Conservation (phyloP, 1,140 invertebrate species). For the Harlomillsia oculata region DNA sequence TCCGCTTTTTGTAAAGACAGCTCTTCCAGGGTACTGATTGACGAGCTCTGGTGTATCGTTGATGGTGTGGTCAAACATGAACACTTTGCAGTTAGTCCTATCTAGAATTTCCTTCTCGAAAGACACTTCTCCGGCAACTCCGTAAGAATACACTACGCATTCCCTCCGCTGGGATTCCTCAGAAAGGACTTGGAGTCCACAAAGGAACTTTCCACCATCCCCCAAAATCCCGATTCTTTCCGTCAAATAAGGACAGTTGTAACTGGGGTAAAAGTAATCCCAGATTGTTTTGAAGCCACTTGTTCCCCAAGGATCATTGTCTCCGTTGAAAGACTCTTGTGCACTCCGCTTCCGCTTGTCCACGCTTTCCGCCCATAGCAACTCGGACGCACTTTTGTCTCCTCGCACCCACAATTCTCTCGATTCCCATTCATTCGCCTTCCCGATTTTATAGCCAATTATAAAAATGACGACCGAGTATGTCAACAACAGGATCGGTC, state of each 20-base stretch:
- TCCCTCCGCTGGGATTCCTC: neutral
- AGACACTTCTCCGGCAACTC: slow-evolving; percentile 12
- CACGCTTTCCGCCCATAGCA: too few relatives aligned
- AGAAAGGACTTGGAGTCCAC: neutral
- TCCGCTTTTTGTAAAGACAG: neutral
- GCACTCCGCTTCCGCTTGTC: too few relatives aligned
- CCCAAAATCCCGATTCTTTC: slow-evolving; percentile 7
- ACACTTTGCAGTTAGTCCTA: slow-evolving; percentile 9
- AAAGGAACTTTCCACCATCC: slow-evolving; percentile 13
- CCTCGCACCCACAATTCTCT: too few relatives aligned
- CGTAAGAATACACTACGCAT: slow-evolving; percentile 20
- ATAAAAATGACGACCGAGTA: too few relatives aligned
- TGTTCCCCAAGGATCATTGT: neutral
- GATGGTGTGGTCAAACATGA: slow-evolving; percentile 10
- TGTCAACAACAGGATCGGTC: too few relatives aligned
- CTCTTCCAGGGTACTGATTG: neutral
- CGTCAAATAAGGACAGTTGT: neutral
- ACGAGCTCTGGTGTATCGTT: neutral
- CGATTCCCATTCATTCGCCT: too few relatives aligned
- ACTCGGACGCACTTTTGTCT: too few relatives aligned
- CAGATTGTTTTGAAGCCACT: slow-evolving; percentile 1
- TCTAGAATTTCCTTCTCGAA: slow-evolving; percentile 16
- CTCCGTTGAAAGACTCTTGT: too few relatives aligned
- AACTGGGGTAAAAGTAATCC: slow-evolving; percentile 7
- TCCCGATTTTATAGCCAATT: too few relatives aligned